These are phyloP conservation scores for Nematostella vectensis DNA, from an alignment of 92 coral and sea anemone species.

Conservation along the genomic window DNA sequence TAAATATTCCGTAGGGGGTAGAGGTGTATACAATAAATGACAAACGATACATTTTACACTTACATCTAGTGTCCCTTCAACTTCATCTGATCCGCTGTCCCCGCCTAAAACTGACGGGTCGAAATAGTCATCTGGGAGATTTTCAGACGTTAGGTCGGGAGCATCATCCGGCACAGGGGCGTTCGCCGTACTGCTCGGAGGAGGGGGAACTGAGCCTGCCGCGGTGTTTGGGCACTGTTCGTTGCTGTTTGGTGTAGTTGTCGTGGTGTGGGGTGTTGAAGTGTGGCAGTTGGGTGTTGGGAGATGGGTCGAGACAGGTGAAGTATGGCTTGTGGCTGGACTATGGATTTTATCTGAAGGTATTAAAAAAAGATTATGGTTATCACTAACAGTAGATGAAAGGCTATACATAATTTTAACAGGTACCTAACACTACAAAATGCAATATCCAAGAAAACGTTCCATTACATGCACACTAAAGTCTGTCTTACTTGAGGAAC, in stretches of 20 bases:
- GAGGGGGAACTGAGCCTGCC: constrained; percentile 1
- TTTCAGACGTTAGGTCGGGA: constrained; percentile 47
- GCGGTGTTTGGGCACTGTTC: neutral
- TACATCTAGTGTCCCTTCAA: constrained; percentile 67
- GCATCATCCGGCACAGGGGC: constrained; percentile 12
- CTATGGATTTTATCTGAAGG: constrained; percentile 21
- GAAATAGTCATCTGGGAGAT: constrained; percentile 62
- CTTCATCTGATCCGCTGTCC: constrained; percentile 57
- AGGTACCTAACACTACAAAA: constrained; percentile 2
- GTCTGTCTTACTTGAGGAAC: no score
- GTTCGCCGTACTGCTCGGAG: neutral
- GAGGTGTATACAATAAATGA: no score
- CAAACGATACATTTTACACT: no score
- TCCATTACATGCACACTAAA: no score
- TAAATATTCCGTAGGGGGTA: no score
- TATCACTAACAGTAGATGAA: neutral
- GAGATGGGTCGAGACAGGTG: constrained; percentile 20
- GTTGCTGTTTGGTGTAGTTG: constrained; percentile 10
- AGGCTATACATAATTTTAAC: no score
- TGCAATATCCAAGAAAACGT: neutral
- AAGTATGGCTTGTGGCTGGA: constrained; percentile 15
- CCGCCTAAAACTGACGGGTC: constrained; percentile 42
- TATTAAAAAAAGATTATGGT: neutral
- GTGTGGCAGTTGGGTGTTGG: constrained; percentile 7
- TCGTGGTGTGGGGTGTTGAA: constrained; percentile 25